Conservation (phyloP, 2,113 vertebrate genomes). For the Rhizomys pruinosus region DNA sequence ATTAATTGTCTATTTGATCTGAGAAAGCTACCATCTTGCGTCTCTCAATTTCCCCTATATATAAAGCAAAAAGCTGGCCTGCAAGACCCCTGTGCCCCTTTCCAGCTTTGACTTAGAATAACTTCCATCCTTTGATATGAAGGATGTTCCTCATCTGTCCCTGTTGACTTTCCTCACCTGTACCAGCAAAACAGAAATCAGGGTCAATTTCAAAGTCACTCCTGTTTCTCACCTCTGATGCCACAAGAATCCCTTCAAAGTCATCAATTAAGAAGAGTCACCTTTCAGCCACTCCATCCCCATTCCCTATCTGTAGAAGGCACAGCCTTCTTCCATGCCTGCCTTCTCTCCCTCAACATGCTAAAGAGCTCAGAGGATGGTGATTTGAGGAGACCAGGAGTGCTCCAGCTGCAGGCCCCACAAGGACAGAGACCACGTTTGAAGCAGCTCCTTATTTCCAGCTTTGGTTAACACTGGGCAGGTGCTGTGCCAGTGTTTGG, state of each 20-base stretch:
- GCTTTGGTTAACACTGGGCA: slow-evolving; percentile 34
- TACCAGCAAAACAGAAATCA: not conserved
- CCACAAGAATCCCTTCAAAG: not conserved
- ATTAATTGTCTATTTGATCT: slow-evolving; percentile 31
- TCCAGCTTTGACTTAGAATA: slow-evolving; percentile 21
- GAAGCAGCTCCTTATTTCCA: slow-evolving; percentile 36
- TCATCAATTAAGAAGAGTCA: not conserved
- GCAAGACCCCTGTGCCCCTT: not conserved
- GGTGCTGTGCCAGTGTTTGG: not conserved
- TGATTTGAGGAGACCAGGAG: not conserved
- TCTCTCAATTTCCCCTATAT: not conserved
- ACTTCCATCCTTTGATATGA: not conserved
- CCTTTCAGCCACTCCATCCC: not conserved
- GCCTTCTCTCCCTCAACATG: not conserved
- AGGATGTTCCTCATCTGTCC: not conserved
- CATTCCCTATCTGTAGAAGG: not conserved
- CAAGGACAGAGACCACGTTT: not conserved
- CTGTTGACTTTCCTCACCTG: not conserved
- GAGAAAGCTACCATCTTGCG: slow-evolving; percentile 23
- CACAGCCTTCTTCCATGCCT: not conserved
- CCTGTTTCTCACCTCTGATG: slow-evolving; percentile 8
- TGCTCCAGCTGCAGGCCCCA: not conserved
- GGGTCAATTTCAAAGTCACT: not conserved
- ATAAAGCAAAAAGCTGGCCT: slow-evolving; percentile 22
- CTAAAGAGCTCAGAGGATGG: not conserved